phyloP scores from a whole-genome alignment of 2,797 vertebrate genomes.

The Pangasius macronema region DNA sequence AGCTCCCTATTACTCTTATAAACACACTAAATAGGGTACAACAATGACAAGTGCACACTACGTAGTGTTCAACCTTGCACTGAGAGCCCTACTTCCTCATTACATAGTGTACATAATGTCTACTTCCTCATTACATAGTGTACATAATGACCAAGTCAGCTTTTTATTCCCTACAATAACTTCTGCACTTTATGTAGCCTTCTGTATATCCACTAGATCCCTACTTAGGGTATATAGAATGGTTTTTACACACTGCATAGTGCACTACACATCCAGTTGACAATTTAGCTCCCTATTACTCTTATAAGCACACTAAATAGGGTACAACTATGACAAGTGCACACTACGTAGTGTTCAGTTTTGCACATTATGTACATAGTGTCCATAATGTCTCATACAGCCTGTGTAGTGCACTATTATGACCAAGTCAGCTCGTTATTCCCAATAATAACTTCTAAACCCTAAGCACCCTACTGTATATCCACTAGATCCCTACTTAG shows the following conservation, averaged over 20 bases:
- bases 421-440: neutral
- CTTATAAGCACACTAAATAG: neutral
- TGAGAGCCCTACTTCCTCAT: neutral
- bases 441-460: neutral
- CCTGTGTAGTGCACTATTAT: neutral
- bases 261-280: neutral
- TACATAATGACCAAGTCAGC: neutral
- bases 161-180: no score
- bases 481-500: neutral
- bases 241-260: neutral
- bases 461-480: neutral
- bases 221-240: neutral
- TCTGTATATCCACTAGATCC: neutral
- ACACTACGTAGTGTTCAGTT: no score
- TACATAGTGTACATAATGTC: neutral
- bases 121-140: neutral
- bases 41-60: no score
- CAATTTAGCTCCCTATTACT: neutral
- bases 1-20: neutral
- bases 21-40: no score
- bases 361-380: no score
- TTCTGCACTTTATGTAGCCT: neutral
- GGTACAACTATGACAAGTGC: neutral
- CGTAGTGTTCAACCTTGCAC: neutral
- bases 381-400: neutral